Evolutionary conservation across 2,888 invertebrate species (phyloP), one percentile per base, ranked within the genome.

Genomic region (Anarsia innoxiella): DNA sequence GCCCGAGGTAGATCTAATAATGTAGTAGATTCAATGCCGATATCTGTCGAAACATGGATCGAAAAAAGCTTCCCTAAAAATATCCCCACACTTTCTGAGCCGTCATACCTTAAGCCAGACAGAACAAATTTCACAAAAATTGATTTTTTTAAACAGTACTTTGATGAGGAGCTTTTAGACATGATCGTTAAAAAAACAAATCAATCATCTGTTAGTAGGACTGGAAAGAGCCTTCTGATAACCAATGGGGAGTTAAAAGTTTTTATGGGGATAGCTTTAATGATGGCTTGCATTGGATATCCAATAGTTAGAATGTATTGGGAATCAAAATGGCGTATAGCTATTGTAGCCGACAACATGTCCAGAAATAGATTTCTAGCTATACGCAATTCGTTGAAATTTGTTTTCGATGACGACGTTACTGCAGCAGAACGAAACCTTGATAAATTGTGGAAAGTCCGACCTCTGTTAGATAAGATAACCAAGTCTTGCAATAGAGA

Each of bases 371-470:
- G 42, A 28, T 42, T 31, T 29, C 14, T 34, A 8, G 14, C 28
- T 10, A 9, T 42, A 1, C 29, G 36, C 31, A 34, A 23, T 13
- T 6, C 23, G 12, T 11, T 39, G 10, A 42, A 42, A 14, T 9
- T 29, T 11, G 39, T 42, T 13, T 39, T 23, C 15, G 39, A 42
- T 12, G 15, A 29, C 10, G 39, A 39, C 39, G 25, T 39, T 3
- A n/a, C 4, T 11, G 2, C 3, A 5, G 23, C 12, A 5, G 13
- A 19, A 16, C 12, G 9, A 12, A n/a, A 14, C n/a, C 12, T 25
- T 10, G 36, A 39, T 9, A 32, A 36, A 26, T 10, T 42, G 8
- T 42, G 39, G 39, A 42, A 42, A 26, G 31, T 42, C 1, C 31
- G 34, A 10, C 39, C 39, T 2, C 30, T 42, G 12, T 13, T 36